A percentile compares a stretch with the other conserved stretches of the same genome.
phyloP scores from a whole-genome alignment of 64 coral and sea anemone genomes.

The Montipora efflorescens region DNA sequence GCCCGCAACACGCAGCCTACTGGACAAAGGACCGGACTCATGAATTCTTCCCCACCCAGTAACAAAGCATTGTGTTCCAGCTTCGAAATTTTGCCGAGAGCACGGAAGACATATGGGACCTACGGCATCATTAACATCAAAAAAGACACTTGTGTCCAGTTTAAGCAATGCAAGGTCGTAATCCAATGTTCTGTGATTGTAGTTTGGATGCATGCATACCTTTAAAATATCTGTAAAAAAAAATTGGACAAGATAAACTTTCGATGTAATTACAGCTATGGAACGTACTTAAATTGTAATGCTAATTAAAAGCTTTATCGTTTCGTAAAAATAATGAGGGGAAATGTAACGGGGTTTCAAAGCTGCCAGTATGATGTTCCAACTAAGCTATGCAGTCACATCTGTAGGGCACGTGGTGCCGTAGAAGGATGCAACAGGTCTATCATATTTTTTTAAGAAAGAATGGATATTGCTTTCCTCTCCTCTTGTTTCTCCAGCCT shows the following conservation, averaged over 20 bases:
- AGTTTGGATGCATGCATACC: constrained; percentile 70
- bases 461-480: no score
- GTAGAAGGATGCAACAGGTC: no score
- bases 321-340: no score
- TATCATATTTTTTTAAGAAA: no score
- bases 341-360: no score
- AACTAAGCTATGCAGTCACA: no score
- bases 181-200: constrained; percentile 51
- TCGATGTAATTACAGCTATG: neutral
- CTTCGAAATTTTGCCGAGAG: neutral
- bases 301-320: no score
- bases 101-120: constrained; percentile 61
- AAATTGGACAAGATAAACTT: neutral
- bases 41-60: constrained; percentile 69
- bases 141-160: constrained; percentile 29
- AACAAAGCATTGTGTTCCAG: constrained; percentile 30
- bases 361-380: no score
- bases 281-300: neutral
- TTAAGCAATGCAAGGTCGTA: constrained; percentile 60
- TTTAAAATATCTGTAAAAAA: constrained; percentile 51
- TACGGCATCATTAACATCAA: constrained; percentile 44
- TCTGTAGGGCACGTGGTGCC: no score
- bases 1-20: constrained; percentile 54
- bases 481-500: no score
- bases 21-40: constrained; percentile 16